phyloP scores from a whole-genome alignment of 2,113 vertebrate species.

The Myocastor coypus region DNA sequence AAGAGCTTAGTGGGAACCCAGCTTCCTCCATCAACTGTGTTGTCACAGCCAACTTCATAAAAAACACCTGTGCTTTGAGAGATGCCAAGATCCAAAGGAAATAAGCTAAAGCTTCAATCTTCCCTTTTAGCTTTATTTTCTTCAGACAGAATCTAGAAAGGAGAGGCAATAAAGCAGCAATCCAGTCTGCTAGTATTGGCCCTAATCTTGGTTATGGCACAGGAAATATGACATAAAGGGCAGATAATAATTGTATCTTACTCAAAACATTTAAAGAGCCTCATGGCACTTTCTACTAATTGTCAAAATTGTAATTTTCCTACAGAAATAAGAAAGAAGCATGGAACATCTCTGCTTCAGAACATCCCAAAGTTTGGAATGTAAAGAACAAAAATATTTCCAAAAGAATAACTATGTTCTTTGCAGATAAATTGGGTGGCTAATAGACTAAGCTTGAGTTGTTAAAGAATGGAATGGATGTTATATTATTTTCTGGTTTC shows the following conservation, averaged over 20 bases:
- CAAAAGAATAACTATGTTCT: background rate
- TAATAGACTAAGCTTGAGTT: background rate
- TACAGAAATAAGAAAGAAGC: background rate
- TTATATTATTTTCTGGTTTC: slow-evolving; percentile 28
- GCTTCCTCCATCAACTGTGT: background rate
- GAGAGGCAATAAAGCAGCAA: background rate
- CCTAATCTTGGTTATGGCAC: background rate
- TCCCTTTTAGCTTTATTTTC: background rate
- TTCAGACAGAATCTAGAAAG: background rate
- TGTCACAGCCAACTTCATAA: background rate
- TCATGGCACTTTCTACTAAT: background rate
- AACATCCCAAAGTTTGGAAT: slow-evolving; percentile 13
- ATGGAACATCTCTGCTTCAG: background rate
- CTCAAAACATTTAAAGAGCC: background rate
- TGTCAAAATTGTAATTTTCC: slow-evolving; percentile 36
- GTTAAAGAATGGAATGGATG: background rate
- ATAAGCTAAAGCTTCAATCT: background rate
- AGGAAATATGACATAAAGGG: background rate
- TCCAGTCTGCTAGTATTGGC: background rate
- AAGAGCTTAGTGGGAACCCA: background rate
- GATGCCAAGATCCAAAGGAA: background rate
- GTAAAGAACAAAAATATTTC: slow-evolving; percentile 5
- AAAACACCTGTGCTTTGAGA: background rate
- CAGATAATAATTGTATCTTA: slow-evolving; percentile 44
- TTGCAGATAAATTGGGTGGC: background rate